Evolutionary conservation across 2,113 vertebrate genomes (phyloP).

Genomic region (Scortum barcoo): DNA sequence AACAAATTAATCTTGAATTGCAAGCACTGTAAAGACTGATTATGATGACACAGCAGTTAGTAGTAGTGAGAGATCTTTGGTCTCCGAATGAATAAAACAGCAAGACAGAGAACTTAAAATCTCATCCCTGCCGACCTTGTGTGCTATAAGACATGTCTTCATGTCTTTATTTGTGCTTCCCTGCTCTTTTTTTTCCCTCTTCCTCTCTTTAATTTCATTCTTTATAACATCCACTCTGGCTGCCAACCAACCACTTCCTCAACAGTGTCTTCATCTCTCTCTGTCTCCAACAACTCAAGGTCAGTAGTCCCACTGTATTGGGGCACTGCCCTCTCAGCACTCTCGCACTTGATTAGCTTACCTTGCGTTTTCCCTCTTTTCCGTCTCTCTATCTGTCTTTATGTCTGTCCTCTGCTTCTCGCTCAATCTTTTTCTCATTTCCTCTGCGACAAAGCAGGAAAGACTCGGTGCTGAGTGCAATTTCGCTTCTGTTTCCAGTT

Average conservation of each 20-base stretch:
- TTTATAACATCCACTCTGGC: constrained; percentile 36
- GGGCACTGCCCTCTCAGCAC: constrained; percentile 70
- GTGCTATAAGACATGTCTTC: constrained; percentile 38
- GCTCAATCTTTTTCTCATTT: constrained; percentile 55
- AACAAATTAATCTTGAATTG: constrained; percentile 15
- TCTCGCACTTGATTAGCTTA: constrained; percentile 65
- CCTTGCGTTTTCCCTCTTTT: constrained; percentile 67
- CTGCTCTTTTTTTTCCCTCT: constrained; percentile 37
- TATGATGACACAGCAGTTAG: constrained; percentile 50
- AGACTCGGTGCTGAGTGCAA: background rate
- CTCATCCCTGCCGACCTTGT: constrained; percentile 30
- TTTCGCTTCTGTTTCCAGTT: background rate
- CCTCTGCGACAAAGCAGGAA: constrained; percentile 21
- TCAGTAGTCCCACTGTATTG: constrained; percentile 60
- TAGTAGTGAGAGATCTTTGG: background rate
- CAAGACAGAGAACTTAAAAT: constrained; percentile 5
- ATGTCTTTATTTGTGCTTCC: constrained; percentile 30
- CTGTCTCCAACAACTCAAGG: constrained; percentile 62
- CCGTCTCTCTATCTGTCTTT: constrained; percentile 51
- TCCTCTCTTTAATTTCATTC: constrained; percentile 56
- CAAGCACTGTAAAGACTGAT: constrained; percentile 9
- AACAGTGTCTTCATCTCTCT: constrained; percentile 23
- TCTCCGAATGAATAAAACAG: constrained; percentile 26
- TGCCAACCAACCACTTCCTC: constrained; percentile 31
- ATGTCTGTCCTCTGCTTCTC: constrained; percentile 29